phyloP scores from a whole-genome alignment of 2,888 invertebrate species.

The Pelosia muscerda region DNA sequence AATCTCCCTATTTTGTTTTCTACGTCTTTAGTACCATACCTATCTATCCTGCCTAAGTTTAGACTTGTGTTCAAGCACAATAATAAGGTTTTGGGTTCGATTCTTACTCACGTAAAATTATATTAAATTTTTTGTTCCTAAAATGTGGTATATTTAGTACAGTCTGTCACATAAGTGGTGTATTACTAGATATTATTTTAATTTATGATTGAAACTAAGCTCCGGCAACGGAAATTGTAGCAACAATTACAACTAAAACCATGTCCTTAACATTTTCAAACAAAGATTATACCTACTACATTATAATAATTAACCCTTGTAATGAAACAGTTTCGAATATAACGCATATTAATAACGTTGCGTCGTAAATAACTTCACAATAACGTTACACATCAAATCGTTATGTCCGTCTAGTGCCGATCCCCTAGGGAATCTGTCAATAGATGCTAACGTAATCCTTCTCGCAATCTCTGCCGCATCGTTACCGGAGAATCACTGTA shows the following conservation, averaged over 20 bases:
- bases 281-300: too few species aligned
- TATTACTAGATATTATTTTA: too few species aligned
- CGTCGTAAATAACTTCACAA: slow-evolving; percentile 7
- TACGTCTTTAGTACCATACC: too few species aligned
- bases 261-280: neutral
- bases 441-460: slow-evolving; percentile 52
- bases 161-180: too few species aligned
- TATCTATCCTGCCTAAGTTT: too few species aligned
- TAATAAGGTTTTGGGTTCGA: too few species aligned
- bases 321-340: neutral
- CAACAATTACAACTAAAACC: neutral
- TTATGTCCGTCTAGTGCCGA: slow-evolving; percentile 17
- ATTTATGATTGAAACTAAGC: neutral
- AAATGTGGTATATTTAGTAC: too few species aligned
- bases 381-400: slow-evolving; percentile 7
- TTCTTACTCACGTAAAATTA: too few species aligned
- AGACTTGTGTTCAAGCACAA: too few species aligned
- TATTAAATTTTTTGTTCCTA: too few species aligned
- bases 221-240: neutral
- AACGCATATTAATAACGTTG: neutral
- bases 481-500: slow-evolving; percentile 32
- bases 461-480: slow-evolving; percentile 48
- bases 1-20: too few species aligned
- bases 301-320: too few species aligned
- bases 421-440: slow-evolving; percentile 44